A percentile compares a stretch with the other conserved stretches of the same genome.
Evolutionary conservation across 2,113 vertebrate genomes (phyloP).

Genomic region (Macrotus californicus): DNA sequence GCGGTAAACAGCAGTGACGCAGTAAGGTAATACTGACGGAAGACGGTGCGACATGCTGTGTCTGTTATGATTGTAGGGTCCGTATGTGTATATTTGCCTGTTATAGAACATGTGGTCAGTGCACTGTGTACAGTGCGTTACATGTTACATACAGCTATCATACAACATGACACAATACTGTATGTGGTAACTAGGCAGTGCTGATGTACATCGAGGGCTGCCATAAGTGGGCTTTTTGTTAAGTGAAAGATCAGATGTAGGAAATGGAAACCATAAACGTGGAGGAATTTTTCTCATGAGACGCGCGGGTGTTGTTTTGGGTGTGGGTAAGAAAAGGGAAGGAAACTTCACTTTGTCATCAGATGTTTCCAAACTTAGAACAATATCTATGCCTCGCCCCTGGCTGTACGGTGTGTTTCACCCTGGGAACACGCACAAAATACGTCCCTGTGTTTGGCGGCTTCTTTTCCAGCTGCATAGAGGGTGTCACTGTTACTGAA

Average conservation of each 20-base stretch:
- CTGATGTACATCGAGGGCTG: not conserved
- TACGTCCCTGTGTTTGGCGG: slow-evolving; percentile 60
- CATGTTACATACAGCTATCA: not conserved
- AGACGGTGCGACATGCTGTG: fast-evolving
- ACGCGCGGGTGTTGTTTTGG: slow-evolving; percentile 58
- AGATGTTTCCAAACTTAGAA: slow-evolving; percentile 74
- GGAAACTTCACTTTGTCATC: slow-evolving; percentile 69
- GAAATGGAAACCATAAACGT: slow-evolving; percentile 46
- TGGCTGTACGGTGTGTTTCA: slow-evolving; percentile 53
- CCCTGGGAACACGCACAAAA: slow-evolving; percentile 74
- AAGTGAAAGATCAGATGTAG: slow-evolving; percentile 23
- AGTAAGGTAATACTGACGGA: not conserved
- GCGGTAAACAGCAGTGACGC: fast-evolving
- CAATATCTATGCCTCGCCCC: slow-evolving; percentile 67
- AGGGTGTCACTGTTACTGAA: slow-evolving; percentile 66
- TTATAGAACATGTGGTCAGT: not conserved
- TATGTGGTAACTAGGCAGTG: not conserved
- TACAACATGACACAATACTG: fast-evolving
- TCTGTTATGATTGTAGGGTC: not conserved
- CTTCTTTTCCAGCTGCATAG: slow-evolving; percentile 63
- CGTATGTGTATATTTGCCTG: not conserved
- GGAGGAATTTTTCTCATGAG: slow-evolving; percentile 71
- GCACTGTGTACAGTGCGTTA: not conserved
- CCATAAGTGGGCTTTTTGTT: slow-evolving; percentile 10
- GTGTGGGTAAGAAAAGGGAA: slow-evolving; percentile 69